Base-by-base conservation (phyloP, 2,888 invertebrate species). In the Oscheius onirici region DNA sequence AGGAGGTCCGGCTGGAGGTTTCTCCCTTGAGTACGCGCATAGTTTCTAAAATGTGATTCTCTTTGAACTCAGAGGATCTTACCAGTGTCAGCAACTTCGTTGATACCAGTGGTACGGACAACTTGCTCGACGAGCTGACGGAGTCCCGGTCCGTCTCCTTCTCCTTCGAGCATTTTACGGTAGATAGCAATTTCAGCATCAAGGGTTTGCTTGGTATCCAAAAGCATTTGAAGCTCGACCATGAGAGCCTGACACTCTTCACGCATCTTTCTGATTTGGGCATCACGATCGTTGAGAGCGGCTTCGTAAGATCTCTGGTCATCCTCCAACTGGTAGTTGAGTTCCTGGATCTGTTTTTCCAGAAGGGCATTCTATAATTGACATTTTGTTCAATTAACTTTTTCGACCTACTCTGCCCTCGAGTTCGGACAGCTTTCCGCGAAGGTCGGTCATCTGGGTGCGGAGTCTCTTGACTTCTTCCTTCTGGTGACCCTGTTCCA, bases 151-250 rank as follows among this genome's bases (percentile, higher is more conserved):
- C 90, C 88, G 86, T 88, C 89, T 85, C 90, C 90, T 80, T 90
- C 90, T 63, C 90, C 89, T 83, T 90, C 90, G 79, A 90, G 85
- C 85, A 90, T 88, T 81, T 90, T 90, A 73, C 90, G 87, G 88
- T 90, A 90, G 77, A 90, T 90, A 77, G 90, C 89, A 77, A 90
- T 90, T 85, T 90, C 90, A 69, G 90, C 88, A 85, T 90, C 90
- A 75, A 90, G 84, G 17, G 89, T 89, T 75, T 83, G 88, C 80
- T 90, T 90, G 82, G 89, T 89, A 82, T 90, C 90, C 85, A 90
- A 88, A 66, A 90, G 78, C 86, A 87, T 86, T 73, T 88, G 87
- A 51, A 87, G 76, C 74, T 87, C 87, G 63, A 87, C 85, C 87
- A 89, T 89, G 34, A 90, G 86, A 68, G 89, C 88, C 71, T 86